Base-by-base conservation (phyloP, 2,888 invertebrate genomes). In the Listrodromus nycthemerus region DNA sequence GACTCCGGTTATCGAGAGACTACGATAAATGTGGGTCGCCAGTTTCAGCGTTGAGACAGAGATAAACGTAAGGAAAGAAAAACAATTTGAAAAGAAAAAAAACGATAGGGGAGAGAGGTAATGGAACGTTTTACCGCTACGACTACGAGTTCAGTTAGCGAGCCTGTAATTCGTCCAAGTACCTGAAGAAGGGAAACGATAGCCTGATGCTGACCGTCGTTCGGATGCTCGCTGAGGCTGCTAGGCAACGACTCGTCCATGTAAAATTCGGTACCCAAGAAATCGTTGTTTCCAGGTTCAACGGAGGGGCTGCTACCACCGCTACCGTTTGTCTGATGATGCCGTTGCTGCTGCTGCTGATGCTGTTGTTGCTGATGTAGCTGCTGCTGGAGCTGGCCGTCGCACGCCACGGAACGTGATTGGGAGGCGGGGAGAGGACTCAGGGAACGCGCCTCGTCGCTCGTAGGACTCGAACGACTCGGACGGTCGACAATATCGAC, bases 191-290 rank as follows among this genome's bases (percentile, higher is more conserved):
- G 91, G 88, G 92, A 92, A 90, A 93, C 92, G 89, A 94, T 91
- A 90, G 93, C 93, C 89, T 93, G 93, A 84, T 93, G 92, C 79
- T 92, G 93, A 89, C 92, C 90, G 89, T 94, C 94, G 93, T 94
- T 94, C 93, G 95, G 95, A 94, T 95, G 95, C 94, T 95, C 96
- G 90, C 96, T 96, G 94, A 97, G 95, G 93, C 97, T 97, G 91
- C 97, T 97, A 82, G 97, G 97, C 94, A 97, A 95, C 86, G 97
- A 97, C 94, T 97, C 98, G 92, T 97, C 98, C 94, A 97, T 97
- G 95, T 97, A 98, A 95, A 96, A 97, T 93, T 97, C 97, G 69
- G 97, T 96, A 92, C 95, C 96, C 91, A 96, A 95, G 94, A 97
- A 97, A 94, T 97, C 97, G 86, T 82, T 78, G 58, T 93, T 90